Conservation (phyloP, 2,113 vertebrate genomes). For the Damaliscus lunatus region DNA sequence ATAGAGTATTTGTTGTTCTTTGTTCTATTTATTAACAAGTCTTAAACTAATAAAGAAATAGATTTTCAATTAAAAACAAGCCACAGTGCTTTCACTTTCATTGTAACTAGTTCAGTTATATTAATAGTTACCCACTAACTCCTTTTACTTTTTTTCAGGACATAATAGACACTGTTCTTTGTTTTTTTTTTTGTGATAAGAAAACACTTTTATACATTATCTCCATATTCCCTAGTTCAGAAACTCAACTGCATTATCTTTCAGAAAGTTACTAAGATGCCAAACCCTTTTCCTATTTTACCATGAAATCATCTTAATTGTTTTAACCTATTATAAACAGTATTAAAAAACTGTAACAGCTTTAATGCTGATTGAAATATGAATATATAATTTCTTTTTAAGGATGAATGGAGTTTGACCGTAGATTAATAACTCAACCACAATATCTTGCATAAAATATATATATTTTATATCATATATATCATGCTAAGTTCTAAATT, state of each 20-base stretch:
- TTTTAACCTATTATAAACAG: constrained; percentile 40
- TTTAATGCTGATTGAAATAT: background rate
- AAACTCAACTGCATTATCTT: constrained; percentile 19
- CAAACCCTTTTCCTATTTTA: background rate
- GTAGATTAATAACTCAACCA: background rate
- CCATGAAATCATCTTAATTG: background rate
- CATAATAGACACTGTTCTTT: background rate
- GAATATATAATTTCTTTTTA: constrained; percentile 19
- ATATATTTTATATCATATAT: background rate
- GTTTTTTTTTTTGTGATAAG: background rate
- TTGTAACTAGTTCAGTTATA: background rate
- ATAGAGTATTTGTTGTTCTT: background rate
- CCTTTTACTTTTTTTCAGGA: background rate
- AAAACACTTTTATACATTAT: background rate
- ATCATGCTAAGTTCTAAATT: constrained; percentile 20
- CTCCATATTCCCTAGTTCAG: background rate
- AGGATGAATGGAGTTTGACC: background rate
- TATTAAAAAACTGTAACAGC: background rate
- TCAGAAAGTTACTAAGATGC: constrained; percentile 24
- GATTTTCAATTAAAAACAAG: background rate
- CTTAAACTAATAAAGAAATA: background rate
- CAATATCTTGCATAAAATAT: background rate
- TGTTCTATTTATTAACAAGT: background rate
- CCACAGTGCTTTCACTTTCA: background rate
- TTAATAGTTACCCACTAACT: background rate